These are phyloP conservation scores for Oopsacas minuta DNA, from an alignment of 37 sponge, comb jelly and placozoan species.

Conservation along the genomic window DNA sequence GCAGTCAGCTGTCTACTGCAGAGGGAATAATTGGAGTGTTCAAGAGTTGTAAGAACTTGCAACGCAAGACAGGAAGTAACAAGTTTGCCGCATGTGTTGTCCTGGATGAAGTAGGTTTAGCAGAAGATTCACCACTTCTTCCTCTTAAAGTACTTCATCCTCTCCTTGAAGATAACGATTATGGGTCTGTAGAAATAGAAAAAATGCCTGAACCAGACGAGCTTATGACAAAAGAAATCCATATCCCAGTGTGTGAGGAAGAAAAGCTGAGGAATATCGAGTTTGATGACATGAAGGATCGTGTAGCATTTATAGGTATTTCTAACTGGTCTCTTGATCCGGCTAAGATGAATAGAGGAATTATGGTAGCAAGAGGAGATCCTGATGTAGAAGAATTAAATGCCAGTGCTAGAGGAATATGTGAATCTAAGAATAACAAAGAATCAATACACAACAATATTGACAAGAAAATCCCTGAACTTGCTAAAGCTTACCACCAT, in stretches of 20 bases:
- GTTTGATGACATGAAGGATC: constrained; percentile 24
- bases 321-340: constrained; percentile 99
- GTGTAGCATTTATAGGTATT: constrained; percentile 88
- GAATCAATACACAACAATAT: neutral
- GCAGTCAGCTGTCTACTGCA: constrained; percentile 73
- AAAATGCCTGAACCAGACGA: neutral
- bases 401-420: constrained; percentile 43
- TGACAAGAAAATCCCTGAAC: constrained; percentile 25
- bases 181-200: constrained; percentile 37
- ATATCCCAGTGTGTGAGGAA: neutral
- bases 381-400: constrained; percentile 52
- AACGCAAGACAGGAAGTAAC: constrained; percentile 28
- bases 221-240: neutral
- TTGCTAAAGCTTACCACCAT: constrained; percentile 52
- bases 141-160: constrained; percentile 83
- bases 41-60: constrained; percentile 32
- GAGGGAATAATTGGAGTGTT: constrained; percentile 67
- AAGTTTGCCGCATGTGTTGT: constrained; percentile 65
- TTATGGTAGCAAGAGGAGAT: constrained; percentile 73
- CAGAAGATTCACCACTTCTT: constrained; percentile 74
- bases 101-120: constrained; percentile 81
- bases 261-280: neutral
- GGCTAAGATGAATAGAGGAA: constrained; percentile 97
- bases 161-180: constrained; percentile 66
- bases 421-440: neutral